Percentiles rank a stretch among this genome's conserved stretches.
These are phyloP conservation scores for Lasioglossum baleicum DNA, from an alignment of 1,140 invertebrate genomes.

Conservation along the genomic window DNA sequence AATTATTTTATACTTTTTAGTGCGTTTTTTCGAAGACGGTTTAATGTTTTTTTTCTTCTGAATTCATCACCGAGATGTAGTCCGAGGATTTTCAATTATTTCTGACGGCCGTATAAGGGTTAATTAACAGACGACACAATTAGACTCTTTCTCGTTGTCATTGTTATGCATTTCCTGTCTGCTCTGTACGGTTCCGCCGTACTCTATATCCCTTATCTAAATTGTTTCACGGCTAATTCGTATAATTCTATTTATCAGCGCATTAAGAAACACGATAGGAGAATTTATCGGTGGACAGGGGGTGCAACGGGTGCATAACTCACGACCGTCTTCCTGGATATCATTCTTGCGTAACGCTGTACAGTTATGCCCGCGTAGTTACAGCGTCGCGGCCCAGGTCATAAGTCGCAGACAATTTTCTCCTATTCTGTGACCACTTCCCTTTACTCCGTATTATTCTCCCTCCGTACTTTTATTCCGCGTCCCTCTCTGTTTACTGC, in stretches of 20 bases:
- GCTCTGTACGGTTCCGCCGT: too few species aligned
- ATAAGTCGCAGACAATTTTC: slow-evolving; percentile 41
- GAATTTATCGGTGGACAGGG: background rate
- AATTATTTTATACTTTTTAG: too few species aligned
- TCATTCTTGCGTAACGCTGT: slow-evolving; percentile 37
- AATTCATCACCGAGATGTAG: too few species aligned
- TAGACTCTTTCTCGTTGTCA: too few species aligned
- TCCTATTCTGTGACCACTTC: slow-evolving; percentile 29
- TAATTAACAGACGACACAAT: too few species aligned
- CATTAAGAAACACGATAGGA: background rate
- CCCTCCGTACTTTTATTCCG: slow-evolving; percentile 15
- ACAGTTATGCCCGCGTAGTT: slow-evolving; percentile 23
- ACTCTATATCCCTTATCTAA: too few species aligned
- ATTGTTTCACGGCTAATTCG: background rate
- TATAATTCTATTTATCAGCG: background rate
- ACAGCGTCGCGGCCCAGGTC: background rate
- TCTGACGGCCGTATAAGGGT: too few species aligned
- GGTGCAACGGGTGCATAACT: background rate
- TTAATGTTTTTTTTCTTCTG: too few species aligned
- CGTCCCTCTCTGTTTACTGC: slow-evolving; percentile 3
- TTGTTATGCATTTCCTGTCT: too few species aligned
- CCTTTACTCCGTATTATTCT: slow-evolving; percentile 17
- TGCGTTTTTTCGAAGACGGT: too few species aligned
- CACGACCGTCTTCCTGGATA: slow-evolving; percentile 20
- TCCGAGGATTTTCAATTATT: too few species aligned